Evolutionary conservation across 2,797 vertebrate species (phyloP).

Genomic region (Eleutherodactylus coqui): DNA sequence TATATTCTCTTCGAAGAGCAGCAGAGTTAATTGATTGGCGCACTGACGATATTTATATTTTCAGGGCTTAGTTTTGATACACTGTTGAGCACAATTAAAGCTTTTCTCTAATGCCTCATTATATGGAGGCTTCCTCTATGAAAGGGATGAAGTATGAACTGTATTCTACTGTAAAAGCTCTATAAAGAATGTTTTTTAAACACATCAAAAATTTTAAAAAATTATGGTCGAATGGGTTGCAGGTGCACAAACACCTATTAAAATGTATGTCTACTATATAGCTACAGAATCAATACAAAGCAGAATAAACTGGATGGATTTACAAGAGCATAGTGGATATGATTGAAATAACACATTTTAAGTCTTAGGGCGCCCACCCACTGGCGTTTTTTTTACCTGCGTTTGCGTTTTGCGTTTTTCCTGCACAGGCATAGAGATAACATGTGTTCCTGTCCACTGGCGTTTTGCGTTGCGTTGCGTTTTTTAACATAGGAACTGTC

Average conservation of each 20-base stretch:
- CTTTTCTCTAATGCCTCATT: not conserved
- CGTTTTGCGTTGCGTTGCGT: no score
- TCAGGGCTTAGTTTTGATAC: not conserved
- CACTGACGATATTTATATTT: not conserved
- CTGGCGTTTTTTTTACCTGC: no score
- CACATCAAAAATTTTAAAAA: not conserved
- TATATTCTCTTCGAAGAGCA: slow-evolving; percentile 11
- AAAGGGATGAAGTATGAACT: not conserved
- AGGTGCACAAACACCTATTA: not conserved
- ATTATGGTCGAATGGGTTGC: not conserved
- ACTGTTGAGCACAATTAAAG: not conserved
- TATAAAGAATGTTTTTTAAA: not conserved
- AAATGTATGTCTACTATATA: not conserved
- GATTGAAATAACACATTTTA: not conserved
- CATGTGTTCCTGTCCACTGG: no score
- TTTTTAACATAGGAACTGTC: no score
- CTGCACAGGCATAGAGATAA: no score
- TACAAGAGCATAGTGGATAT: not conserved
- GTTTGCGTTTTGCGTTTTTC: no score
- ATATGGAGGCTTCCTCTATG: not conserved
- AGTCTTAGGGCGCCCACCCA: no score
- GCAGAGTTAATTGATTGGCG: slow-evolving; percentile 5
- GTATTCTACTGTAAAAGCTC: not conserved
- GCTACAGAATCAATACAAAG: not conserved
- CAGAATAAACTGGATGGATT: not conserved